Evolutionary conservation across 1,140 invertebrate species (phyloP), one percentile per base, ranked within the genome.

Genomic region (Lepidostoma basale): DNA sequence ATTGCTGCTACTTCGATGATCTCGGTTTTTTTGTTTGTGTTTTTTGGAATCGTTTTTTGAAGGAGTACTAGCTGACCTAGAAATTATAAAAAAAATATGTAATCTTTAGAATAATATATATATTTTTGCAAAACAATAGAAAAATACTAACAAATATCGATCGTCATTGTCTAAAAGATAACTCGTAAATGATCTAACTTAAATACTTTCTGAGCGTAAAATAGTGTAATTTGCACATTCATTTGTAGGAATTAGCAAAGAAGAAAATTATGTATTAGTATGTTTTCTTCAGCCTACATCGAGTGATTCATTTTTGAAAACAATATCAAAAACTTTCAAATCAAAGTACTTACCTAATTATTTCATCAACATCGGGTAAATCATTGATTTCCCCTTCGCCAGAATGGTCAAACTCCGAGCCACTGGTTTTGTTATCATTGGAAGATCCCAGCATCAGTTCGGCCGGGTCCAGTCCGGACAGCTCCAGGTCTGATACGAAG

Each of bases 401-500:
- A 75, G 84, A 74, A 81, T 84, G 85, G 36, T 89, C 88, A 70
- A 86, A 79, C 70, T 89, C 88, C 2, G 86, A 88, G 42, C 72
- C 85, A 77, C 36, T 85, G 67, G 70, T 82, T 78, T 76, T 86
- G 85, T 68, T 66, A 30, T 73, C 72, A 49, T 78, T 80, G 28
- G 81, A 80, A 4, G 76, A 77, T 2, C 78, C 78, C 0, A 86
- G 54, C 0, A 86, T 49, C 0, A 87, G 80, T 52, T 89, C 88
- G 0, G 82, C 81, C 0, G 85, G 76, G 70, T 89, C 88, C 20
- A 89, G 72, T 71, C 88, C 87, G 8, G 86, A 86, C 2, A 89
- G 77, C 73, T 90, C 88, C 23, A 89, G 72, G 72, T 88, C 87
- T 9, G 86, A 86, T 2, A 81, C 84, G 83, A 84, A 84, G 74